phyloP scores from a whole-genome alignment of 2,113 vertebrate genomes.

The Sapayoa aenigma region DNA sequence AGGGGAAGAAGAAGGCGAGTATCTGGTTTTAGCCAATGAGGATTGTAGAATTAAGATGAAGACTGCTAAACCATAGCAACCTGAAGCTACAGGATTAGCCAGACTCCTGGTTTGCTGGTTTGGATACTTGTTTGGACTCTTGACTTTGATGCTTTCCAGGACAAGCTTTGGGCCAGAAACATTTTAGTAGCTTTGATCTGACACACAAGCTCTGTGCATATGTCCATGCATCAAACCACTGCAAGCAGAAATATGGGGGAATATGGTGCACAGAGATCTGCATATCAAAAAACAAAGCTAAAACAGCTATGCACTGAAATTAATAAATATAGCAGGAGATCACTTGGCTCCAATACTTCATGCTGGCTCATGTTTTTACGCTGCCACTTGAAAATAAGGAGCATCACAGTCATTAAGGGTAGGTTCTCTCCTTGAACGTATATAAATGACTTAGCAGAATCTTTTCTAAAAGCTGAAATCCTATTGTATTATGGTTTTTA shows the following conservation, averaged over 20 bases:
- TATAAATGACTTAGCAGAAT: background rate
- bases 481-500: background rate
- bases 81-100: background rate
- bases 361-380: background rate
- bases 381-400: conserved; percentile 8
- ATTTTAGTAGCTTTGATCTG: background rate
- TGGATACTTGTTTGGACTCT: background rate
- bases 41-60: background rate
- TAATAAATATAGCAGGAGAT: background rate
- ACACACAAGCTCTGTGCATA: background rate
- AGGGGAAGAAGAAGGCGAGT: background rate
- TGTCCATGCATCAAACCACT: background rate
- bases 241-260: background rate
- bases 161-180: background rate
- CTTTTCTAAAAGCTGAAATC: background rate
- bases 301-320: background rate
- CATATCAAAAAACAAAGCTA: background rate
- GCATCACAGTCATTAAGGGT: background rate
- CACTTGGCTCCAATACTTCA: background rate
- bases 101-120: background rate
- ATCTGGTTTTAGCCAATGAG: background rate
- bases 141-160: background rate
- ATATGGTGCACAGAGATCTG: background rate
- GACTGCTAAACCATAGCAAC: background rate
- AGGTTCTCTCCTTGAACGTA: background rate